Conservation (phyloP, 2,888 invertebrate genomes). For the Deilephila porcellus region DNA sequence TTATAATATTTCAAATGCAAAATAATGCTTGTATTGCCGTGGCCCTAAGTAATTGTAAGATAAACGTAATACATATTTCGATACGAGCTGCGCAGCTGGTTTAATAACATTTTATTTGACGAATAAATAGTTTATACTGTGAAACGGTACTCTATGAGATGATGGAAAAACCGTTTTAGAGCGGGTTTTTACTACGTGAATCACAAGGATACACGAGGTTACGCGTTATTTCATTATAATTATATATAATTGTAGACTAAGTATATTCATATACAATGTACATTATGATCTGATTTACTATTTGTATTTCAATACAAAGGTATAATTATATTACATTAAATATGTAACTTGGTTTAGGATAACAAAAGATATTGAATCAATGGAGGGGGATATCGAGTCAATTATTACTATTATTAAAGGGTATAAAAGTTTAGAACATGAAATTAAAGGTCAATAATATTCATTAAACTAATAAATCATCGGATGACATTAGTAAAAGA, state of each 20-base stretch:
- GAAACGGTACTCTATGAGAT: constrained; percentile 35
- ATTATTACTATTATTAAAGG: no score
- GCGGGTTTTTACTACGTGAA: constrained; percentile 61
- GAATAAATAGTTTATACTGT: constrained; percentile 24
- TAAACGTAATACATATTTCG: not conserved
- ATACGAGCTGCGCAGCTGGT: constrained; percentile 4
- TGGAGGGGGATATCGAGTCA: no score
- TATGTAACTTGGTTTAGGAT: no score
- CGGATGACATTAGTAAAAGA: constrained; percentile 43
- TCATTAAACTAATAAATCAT: constrained; percentile 41
- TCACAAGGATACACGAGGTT: constrained; percentile 50
- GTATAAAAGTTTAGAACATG: not conserved
- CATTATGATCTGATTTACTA: not conserved
- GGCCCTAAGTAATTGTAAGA: not conserved
- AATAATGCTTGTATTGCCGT: not conserved
- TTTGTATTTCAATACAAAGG: not conserved
- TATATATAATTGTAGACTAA: constrained; percentile 3
- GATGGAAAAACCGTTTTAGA: constrained; percentile 53
- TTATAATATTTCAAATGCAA: constrained; percentile 1
- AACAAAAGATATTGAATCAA: no score
- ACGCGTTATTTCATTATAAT: constrained; percentile 27
- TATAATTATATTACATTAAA: no score
- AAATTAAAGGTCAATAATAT: constrained; percentile 3
- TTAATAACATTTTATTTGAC: constrained; percentile 13
- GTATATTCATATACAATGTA: not conserved